Evolutionary conservation across 2,113 vertebrate species (phyloP).

Genomic region (Mustelus asterias): DNA sequence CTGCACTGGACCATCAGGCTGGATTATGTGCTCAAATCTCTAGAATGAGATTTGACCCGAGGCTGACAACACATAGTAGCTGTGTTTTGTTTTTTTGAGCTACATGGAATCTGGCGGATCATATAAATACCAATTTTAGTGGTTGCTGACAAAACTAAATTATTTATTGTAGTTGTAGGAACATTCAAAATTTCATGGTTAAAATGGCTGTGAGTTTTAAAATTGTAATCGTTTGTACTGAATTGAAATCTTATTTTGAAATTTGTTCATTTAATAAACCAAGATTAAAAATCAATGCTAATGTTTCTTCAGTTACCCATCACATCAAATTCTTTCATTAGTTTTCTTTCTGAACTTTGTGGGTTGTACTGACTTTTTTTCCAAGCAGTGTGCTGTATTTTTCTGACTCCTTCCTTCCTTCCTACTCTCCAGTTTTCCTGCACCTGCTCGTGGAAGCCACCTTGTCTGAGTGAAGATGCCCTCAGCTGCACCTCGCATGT

Average conservation of each 20-base stretch:
- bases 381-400: background rate
- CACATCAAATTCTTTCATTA: background rate
- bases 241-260: background rate
- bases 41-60: background rate
- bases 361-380: background rate
- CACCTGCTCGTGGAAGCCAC: background rate
- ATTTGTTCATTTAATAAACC: constrained; percentile 12
- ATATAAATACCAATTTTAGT: background rate
- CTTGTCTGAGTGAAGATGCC: background rate
- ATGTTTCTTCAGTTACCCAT: background rate
- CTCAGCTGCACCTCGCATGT: background rate
- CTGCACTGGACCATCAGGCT: background rate
- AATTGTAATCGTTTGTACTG: background rate
- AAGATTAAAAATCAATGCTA: background rate
- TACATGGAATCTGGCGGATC: background rate
- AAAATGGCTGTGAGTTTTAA: background rate
- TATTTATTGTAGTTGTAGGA: background rate
- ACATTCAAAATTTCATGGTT: background rate
- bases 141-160: background rate
- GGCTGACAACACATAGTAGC: background rate
- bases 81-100: background rate
- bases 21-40: background rate
- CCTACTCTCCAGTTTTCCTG: background rate
- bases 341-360: background rate
- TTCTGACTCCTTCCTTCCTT: background rate